These are phyloP conservation scores for Danio jaintianensis DNA, from an alignment of 2,797 vertebrate species.

Conservation along the genomic window DNA sequence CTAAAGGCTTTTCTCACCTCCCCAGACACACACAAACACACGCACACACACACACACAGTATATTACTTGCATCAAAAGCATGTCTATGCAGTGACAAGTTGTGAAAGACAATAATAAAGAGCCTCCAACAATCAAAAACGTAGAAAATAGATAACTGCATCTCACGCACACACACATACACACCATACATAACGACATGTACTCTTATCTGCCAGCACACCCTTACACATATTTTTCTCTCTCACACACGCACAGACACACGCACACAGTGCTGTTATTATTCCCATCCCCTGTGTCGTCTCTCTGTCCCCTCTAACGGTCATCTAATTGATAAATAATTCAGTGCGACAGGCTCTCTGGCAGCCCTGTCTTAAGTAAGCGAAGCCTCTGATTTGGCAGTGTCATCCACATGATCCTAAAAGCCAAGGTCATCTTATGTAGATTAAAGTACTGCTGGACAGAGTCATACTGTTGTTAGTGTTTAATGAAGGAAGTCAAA, in stretches of 20 bases:
- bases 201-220: conserved; percentile 35
- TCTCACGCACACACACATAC: background rate
- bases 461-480: background rate
- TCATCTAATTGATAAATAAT: conserved; percentile 58
- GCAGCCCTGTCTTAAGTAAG: conserved; percentile 69
- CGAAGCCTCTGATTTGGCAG: conserved; percentile 74
- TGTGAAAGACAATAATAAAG: conserved; percentile 16
- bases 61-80: conserved; percentile 10
- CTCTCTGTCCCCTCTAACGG: conserved; percentile 31
- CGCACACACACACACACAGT: background rate
- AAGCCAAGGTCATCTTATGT: conserved; percentile 72
- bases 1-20: conserved; percentile 6
- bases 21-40: background rate
- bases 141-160: conserved; percentile 11
- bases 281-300: conserved; percentile 3
- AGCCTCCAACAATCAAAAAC: conserved; percentile 1
- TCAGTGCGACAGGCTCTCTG: conserved; percentile 47
- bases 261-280: background rate
- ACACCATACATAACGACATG: conserved; percentile 23
- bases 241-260: background rate
- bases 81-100: conserved; percentile 10
- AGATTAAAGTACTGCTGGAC: conserved; percentile 55
- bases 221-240: conserved; percentile 5
- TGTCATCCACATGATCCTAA: conserved; percentile 63
- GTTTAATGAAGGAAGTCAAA: background rate